Percentiles rank a stretch among this genome's conserved stretches.
These are phyloP conservation scores for Sussaba pulchella DNA, from an alignment of 2,888 invertebrate species.

Conservation along the genomic window DNA sequence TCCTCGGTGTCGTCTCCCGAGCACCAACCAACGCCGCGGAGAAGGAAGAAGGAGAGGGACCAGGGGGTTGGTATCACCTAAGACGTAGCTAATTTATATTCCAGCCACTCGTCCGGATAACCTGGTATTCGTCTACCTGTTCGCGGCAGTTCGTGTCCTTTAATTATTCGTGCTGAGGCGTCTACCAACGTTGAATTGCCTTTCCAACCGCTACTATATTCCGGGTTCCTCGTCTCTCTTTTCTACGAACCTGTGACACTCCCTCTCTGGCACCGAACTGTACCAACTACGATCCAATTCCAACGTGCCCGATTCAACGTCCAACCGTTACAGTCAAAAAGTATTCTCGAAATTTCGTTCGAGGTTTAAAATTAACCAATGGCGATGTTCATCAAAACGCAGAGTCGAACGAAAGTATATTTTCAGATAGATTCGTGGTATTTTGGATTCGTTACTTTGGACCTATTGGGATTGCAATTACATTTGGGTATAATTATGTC, in stretches of 20 bases:
- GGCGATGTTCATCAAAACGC: not conserved
- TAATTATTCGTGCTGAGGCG: slow-evolving; percentile 74
- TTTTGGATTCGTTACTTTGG: not conserved
- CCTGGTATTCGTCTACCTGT: slow-evolving; percentile 68
- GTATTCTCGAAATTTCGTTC: not conserved
- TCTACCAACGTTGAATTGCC: slow-evolving; percentile 45
- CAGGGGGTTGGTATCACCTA: slow-evolving; percentile 54
- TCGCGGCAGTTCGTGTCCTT: slow-evolving; percentile 67
- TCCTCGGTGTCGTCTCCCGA: slow-evolving; percentile 48
- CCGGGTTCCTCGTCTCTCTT: slow-evolving; percentile 30
- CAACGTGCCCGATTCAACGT: too few relatives aligned
- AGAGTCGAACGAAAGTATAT: not conserved
- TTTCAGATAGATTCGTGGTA: too few relatives aligned
- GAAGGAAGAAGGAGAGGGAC: not conserved
- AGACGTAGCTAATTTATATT: slow-evolving; percentile 78
- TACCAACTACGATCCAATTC: slow-evolving; percentile 14
- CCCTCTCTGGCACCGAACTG: slow-evolving; percentile 1
- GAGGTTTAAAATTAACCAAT: not conserved
- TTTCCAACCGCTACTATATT: slow-evolving; percentile 32
- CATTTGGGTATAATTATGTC: not conserved
- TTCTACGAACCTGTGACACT: slow-evolving; percentile 23
- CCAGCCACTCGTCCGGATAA: slow-evolving; percentile 72
- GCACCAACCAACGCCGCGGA: not conserved
- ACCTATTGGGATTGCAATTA: not conserved
- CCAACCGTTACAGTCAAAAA: too few relatives aligned